Evolutionary conservation across 2,888 invertebrate genomes (phyloP).

Genomic region (Rotaria socialis): DNA sequence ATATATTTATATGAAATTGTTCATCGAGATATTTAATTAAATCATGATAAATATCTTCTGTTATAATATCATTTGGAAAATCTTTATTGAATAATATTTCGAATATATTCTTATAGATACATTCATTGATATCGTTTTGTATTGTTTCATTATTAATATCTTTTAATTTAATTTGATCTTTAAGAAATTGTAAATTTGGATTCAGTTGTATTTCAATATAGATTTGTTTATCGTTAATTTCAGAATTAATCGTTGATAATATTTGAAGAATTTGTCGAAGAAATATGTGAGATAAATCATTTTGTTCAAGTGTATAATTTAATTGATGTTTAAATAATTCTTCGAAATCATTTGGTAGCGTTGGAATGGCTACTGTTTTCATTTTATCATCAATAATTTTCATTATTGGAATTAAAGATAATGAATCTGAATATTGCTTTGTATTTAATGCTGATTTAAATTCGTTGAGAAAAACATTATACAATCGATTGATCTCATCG

Average conservation of each 20-base stretch:
- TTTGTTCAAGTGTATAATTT: background rate
- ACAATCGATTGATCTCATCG: background rate
- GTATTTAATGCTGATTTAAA: background rate
- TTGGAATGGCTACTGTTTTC: background rate
- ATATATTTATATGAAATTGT: background rate
- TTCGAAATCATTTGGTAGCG: background rate
- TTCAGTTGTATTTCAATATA: background rate
- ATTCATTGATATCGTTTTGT: background rate
- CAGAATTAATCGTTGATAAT: background rate
- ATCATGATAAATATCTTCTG: constrained; percentile 1
- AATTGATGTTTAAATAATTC: constrained; percentile 20
- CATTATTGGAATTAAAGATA: background rate
- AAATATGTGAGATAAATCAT: background rate
- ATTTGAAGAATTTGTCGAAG: constrained; percentile 13
- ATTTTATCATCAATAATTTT: background rate
- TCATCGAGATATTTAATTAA: constrained; percentile 27
- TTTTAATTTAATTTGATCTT: constrained; percentile 11
- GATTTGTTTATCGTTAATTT: background rate
- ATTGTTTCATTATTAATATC: background rate
- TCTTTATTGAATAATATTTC: background rate
- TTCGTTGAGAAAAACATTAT: background rate
- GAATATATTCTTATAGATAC: constrained; percentile 28
- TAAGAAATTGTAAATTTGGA: background rate
- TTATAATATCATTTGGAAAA: constrained; percentile 8
- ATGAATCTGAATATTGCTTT: background rate